Percentiles rank a stretch among this genome's conserved stretches.
Evolutionary conservation across 2,888 invertebrate genomes (phyloP).

Genomic region (Stramonita haemastoma): DNA sequence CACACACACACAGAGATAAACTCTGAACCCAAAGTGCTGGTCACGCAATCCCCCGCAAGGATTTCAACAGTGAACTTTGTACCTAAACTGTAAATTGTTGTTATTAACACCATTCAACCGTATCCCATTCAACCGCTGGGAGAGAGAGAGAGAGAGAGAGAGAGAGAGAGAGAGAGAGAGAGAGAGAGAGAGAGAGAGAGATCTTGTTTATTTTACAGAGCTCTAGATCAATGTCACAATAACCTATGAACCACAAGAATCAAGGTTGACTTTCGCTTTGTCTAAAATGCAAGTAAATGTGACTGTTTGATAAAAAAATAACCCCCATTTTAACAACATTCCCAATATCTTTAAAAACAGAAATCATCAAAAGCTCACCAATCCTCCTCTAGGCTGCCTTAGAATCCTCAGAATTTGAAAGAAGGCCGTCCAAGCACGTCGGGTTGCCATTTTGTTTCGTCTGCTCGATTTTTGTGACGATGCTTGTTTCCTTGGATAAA

Average conservation of each 20-base stretch:
- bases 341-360: background rate
- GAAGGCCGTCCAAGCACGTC: background rate
- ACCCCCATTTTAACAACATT: no score
- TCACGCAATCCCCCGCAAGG: no score
- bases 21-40: background rate
- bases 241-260: background rate
- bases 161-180: background rate
- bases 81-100: no score
- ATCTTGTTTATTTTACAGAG: background rate
- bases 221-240: background rate
- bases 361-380: background rate
- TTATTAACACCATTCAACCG: no score
- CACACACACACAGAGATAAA: background rate
- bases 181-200: background rate
- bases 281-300: no score
- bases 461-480: background rate
- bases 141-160: background rate
- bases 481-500: background rate
- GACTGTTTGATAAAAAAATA: background rate
- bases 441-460: conserved; percentile 14
- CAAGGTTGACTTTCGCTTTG: background rate
- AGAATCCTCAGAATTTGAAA: background rate
- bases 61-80: no score
- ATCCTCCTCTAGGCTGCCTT: background rate
- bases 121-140: no score